Evolutionary conservation across 2,797 vertebrate genomes (phyloP).

Genomic region (Anableps anableps): DNA sequence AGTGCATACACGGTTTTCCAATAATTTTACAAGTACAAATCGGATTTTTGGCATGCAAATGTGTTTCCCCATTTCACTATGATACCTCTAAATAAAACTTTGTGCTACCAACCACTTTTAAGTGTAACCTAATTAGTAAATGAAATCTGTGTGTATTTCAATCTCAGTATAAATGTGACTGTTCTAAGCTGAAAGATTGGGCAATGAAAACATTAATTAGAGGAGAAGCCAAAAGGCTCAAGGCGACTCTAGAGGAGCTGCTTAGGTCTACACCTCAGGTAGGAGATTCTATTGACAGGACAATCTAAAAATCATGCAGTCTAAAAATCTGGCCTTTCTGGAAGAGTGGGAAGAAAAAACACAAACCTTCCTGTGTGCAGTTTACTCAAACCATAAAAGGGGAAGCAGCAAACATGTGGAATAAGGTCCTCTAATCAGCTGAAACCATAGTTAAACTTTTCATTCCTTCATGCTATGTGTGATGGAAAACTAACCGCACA

Average conservation of each 20-base stretch:
- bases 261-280: too few relatives aligned
- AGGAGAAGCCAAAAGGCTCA: background rate
- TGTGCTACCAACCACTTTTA: too few relatives aligned
- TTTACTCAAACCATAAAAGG: background rate
- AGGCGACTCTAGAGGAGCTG: too few relatives aligned
- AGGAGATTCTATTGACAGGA: background rate
- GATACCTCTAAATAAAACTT: too few relatives aligned
- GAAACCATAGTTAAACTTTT: too few relatives aligned
- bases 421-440: too few relatives aligned
- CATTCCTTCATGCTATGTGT: too few relatives aligned
- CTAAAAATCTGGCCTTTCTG: background rate
- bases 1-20: too few relatives aligned
- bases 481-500: too few relatives aligned
- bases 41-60: too few relatives aligned
- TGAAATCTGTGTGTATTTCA: background rate
- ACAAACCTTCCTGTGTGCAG: background rate
- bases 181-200: background rate
- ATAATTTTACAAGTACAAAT: too few relatives aligned
- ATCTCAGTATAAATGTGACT: background rate
- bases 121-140: background rate
- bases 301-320: background rate
- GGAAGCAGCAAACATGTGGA: background rate
- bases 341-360: background rate
- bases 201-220: background rate
- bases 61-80: too few relatives aligned